These are phyloP conservation scores for Nasonia giraulti DNA, from an alignment of 1,140 invertebrate species.

Conservation along the genomic window DNA sequence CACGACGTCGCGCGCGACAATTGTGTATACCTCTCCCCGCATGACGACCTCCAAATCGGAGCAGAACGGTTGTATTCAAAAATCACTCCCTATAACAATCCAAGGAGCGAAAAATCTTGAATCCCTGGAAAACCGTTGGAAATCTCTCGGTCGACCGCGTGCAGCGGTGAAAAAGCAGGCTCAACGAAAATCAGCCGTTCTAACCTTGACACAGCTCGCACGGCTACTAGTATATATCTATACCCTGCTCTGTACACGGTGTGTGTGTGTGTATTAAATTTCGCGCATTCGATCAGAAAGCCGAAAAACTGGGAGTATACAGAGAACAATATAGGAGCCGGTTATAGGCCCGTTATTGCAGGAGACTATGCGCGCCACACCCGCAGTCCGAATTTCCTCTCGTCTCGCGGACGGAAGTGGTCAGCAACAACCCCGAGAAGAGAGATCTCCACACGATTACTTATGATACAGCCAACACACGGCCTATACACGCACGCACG, in stretches of 20 bases:
- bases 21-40: not conserved
- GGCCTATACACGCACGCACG: not conserved
- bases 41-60: not conserved
- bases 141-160: not conserved
- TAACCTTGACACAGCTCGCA: not conserved
- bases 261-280: too few relatives aligned
- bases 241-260: not conserved
- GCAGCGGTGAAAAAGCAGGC: not conserved
- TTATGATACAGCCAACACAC: too few relatives aligned
- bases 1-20: not conserved
- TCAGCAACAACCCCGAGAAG: not conserved
- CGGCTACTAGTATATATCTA: too few relatives aligned
- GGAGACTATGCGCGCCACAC: not conserved
- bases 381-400: not conserved
- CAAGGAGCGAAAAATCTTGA: not conserved
- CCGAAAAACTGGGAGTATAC: not conserved
- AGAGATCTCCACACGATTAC: too few relatives aligned
- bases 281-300: not conserved
- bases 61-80: not conserved
- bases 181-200: not conserved
- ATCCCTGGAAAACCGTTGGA: not conserved
- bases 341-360: not conserved
- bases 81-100: not conserved
- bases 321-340: not conserved
- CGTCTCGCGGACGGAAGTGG: not conserved